Percentiles rank a stretch among this genome's conserved stretches.
These are phyloP conservation scores for Nymphicus hollandicus DNA, from an alignment of 2,113 vertebrate genomes.

Conservation along the genomic window DNA sequence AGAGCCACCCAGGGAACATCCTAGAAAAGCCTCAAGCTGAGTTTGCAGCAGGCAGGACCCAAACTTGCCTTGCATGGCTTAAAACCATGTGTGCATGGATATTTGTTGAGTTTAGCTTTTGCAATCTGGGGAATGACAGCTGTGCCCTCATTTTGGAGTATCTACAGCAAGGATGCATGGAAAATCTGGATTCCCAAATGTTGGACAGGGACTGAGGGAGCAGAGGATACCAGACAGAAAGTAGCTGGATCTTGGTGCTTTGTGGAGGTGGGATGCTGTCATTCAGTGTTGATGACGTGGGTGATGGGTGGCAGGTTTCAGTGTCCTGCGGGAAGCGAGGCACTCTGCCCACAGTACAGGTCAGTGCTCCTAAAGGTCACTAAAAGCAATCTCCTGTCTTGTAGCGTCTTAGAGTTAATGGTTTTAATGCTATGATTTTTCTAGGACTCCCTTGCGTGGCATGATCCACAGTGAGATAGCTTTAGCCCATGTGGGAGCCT, in stretches of 20 bases:
- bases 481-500: fast-evolving
- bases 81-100: fast-evolving
- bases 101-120: background rate
- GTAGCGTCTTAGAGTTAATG: fast-evolving
- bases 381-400: background rate
- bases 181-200: background rate
- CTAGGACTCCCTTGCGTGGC: background rate
- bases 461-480: background rate
- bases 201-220: background rate
- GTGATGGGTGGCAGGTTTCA: background rate
- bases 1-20: background rate
- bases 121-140: background rate
- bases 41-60: background rate
- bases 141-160: background rate
- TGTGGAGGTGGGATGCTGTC: background rate
- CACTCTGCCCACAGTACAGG: background rate
- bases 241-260: background rate
- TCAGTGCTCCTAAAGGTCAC: background rate
- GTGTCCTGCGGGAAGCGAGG: background rate
- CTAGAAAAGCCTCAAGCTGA: background rate
- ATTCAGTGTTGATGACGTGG: background rate
- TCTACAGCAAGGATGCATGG: background rate
- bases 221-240: background rate
- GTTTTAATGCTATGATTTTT: background rate
- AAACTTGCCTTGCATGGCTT: background rate